Evolutionary conservation across 2,113 vertebrate genomes (phyloP), one percentile per base, ranked within the genome.

Genomic region (Pongo pygmaeus): DNA sequence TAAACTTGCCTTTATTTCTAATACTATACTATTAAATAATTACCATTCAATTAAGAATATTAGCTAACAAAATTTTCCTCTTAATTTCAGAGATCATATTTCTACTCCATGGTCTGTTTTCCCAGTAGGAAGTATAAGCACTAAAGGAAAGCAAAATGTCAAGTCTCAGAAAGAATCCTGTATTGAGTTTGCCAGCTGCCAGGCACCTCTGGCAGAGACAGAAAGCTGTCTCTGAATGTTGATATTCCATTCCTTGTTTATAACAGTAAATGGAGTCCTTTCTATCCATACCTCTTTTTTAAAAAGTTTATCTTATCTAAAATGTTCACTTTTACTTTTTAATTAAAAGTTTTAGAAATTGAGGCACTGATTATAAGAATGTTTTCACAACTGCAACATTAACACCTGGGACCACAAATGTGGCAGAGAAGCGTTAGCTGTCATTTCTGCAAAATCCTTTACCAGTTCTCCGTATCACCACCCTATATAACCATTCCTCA

Each of bases 381-480:
- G 89, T 79, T 89, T 98, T 98, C 96, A 98, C 78, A 93, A 93
- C 88, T 96, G 50, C 97, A 98, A 94, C 94, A 96, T 59, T 98
- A 98, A 98, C 87, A 91, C 13, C 64, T 23, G 90, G 96, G 96
- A 77, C 89, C 12, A n/a, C 80, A 94, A 70, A 74, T 11, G 80
- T 4, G 55, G 97, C 97, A 93, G 50, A 79, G 96, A 96, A 98
- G 96, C 97, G 96, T 98, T 96, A 97, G 97, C 97, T 98, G 88
- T 94, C 1, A 70, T 92, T 98, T 97, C 98, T 97, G 91, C 96
- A 98, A 98, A 97, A 75, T 86, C 94, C 81, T 27, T 75, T 59
- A 89, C 64, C 93, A 92, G 87, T 96, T 98, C 8, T 43, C 97
- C 95, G 96, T 88, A 93, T 92, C 84, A 89, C 97, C 57, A 48